Evolutionary conservation across 2,888 invertebrate species (phyloP).

Genomic region (Lycophotia porphyrea): DNA sequence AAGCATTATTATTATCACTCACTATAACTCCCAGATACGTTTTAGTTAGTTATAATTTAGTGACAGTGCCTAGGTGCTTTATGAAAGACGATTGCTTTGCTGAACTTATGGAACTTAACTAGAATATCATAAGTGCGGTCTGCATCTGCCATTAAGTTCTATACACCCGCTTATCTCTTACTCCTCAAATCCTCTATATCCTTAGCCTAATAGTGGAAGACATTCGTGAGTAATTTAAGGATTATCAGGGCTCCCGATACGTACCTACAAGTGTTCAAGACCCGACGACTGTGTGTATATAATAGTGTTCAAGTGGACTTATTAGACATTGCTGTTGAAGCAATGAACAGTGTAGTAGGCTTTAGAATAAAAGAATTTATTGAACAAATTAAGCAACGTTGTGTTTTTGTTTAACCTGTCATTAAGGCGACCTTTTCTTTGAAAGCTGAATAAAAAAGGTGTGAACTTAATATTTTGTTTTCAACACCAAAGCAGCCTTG

Average conservation of each 20-base stretch:
- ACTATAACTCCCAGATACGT: no score
- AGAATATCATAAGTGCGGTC: neutral
- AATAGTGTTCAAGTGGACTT: neutral
- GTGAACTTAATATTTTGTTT: neutral
- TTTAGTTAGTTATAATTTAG: no score
- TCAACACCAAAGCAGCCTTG: neutral
- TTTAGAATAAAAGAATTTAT: neutral
- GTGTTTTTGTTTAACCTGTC: neutral
- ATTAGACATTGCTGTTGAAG: neutral
- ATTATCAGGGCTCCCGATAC: slow-evolving; percentile 29
- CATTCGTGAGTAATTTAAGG: slow-evolving; percentile 41
- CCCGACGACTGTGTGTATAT: neutral
- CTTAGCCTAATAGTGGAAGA: slow-evolving; percentile 31
- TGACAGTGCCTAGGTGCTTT: no score
- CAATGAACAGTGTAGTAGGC: neutral
- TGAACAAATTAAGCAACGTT: neutral
- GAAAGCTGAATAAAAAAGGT: neutral
- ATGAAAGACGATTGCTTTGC: neutral
- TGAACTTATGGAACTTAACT: neutral
- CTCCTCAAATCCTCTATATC: slow-evolving; percentile 8
- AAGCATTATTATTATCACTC: no score
- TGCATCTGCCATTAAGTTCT: neutral
- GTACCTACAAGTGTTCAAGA: slow-evolving; percentile 18
- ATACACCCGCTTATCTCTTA: slow-evolving; percentile 17
- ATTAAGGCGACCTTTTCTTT: neutral